Percentiles rank a stretch among this genome's conserved stretches.
These are phyloP conservation scores for Sitodiplosis mosellana DNA, from an alignment of 1,140 invertebrate species.

Conservation along the genomic window DNA sequence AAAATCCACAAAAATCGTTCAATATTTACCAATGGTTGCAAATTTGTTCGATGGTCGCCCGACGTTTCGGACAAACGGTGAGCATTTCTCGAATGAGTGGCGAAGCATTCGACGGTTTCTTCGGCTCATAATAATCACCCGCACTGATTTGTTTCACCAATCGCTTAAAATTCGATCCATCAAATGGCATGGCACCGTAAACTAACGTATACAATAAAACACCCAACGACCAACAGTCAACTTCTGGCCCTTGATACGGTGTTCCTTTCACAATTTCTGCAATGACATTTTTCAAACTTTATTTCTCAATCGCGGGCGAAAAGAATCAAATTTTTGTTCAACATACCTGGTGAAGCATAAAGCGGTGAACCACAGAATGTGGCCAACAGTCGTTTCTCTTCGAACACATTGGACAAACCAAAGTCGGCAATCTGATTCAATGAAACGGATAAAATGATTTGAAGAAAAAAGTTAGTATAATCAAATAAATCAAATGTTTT, in stretches of 20 bases:
- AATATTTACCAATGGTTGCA: conserved; percentile 63
- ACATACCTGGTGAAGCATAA: conserved; percentile 69
- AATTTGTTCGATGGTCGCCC: conserved; percentile 86
- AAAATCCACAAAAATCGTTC: no score
- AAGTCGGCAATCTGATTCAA: conserved; percentile 84
- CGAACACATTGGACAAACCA: conserved; percentile 95
- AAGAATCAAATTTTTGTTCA: no score
- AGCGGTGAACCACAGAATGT: conserved; percentile 97
- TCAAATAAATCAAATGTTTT: no score
- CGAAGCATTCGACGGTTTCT: conserved; percentile 87
- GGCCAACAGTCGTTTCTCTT: conserved; percentile 66
- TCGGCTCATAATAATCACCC: conserved; percentile 93
- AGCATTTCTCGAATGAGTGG: conserved; percentile 86
- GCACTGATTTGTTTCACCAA: conserved; percentile 93
- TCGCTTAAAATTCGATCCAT: conserved; percentile 93
- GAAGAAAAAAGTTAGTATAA: neutral
- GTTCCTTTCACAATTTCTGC: conserved; percentile 91
- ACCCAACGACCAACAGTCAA: conserved; percentile 89
- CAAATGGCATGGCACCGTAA: conserved; percentile 99
- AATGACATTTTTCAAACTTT: no score
- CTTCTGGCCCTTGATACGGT: conserved; percentile 94
- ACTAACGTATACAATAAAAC: conserved; percentile 95
- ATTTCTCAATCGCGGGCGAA: no score
- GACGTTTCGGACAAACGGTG: conserved; percentile 70
- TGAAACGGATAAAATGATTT: conserved; percentile 1